phyloP scores from a whole-genome alignment of 1,140 invertebrate genomes.

The Drosophila pruinosa region DNA sequence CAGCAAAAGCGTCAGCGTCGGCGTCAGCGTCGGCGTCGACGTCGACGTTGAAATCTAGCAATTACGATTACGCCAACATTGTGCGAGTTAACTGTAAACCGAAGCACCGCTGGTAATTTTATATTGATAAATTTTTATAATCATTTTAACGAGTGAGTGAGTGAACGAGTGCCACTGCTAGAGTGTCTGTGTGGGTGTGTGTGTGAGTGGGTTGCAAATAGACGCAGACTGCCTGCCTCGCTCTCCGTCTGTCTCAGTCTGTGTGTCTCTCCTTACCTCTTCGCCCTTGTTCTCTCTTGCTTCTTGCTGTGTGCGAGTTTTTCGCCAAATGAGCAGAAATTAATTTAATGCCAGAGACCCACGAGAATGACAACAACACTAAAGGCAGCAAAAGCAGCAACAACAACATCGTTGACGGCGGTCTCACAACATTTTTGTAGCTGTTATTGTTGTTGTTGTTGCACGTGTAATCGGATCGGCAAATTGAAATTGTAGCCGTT shows the following conservation, averaged over 20 bases:
- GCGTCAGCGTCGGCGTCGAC: not conserved
- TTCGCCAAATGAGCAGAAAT: constrained; percentile 71
- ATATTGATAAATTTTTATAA: constrained; percentile 82
- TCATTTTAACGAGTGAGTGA: constrained; percentile 78
- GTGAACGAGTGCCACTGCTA: constrained; percentile 28
- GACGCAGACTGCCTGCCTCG: constrained; percentile 31
- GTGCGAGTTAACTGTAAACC: constrained; percentile 55
- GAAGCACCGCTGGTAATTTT: constrained; percentile 65
- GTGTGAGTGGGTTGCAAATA: constrained; percentile 54
- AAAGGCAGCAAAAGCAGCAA: constrained; percentile 13
- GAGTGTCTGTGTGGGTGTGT: not conserved
- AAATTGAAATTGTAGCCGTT: constrained; percentile 74
- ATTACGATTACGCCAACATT: constrained; percentile 56
- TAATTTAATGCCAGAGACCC: constrained; percentile 73
- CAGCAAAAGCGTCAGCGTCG: constrained; percentile 21
- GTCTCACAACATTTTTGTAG: constrained; percentile 41
- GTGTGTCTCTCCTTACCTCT: constrained; percentile 27
- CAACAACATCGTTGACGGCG: constrained; percentile 39
- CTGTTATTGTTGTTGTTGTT: constrained; percentile 51
- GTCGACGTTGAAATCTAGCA: constrained; percentile 35
- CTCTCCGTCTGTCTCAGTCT: constrained; percentile 29
- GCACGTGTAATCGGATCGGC: constrained; percentile 75
- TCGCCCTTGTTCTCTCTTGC: not conserved
- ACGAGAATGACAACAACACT: constrained; percentile 41
- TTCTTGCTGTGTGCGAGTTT: constrained; percentile 31